phyloP scores from a whole-genome alignment of 2,888 invertebrate genomes.

The Lypha dubia region DNA sequence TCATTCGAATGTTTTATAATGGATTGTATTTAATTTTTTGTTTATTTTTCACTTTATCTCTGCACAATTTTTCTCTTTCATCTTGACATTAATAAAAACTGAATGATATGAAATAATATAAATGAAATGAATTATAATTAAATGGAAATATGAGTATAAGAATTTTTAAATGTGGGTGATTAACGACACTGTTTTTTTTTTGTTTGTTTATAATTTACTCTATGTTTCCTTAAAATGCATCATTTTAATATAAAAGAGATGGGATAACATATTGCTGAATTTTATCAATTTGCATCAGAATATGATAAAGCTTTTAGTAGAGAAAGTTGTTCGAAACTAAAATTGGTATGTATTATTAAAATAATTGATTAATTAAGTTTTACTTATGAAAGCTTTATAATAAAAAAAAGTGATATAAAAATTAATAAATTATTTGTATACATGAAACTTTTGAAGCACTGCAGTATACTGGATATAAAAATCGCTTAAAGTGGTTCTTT shows the following conservation, averaged over 20 bases:
- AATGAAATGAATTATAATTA: conserved; percentile 35
- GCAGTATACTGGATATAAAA: no score
- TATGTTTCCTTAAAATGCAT: not conserved
- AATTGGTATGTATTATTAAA: not conserved
- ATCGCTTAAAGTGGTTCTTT: no score
- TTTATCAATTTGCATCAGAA: conserved; percentile 20
- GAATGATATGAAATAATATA: conserved; percentile 16
- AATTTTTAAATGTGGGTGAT: conserved; percentile 29
- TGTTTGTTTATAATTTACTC: not conserved
- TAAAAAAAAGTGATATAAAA: not conserved
- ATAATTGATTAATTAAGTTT: conserved; percentile 22
- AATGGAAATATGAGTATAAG: conserved; percentile 25
- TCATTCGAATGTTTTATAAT: not conserved
- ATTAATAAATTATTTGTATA: not conserved
- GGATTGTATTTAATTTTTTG: conserved; percentile 1
- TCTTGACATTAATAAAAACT: conserved; percentile 13
- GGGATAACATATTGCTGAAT: conserved; percentile 28
- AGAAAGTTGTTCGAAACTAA: not conserved
- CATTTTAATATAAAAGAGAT: not conserved
- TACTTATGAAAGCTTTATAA: not conserved
- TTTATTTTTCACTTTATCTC: conserved; percentile 20
- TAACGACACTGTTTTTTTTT: conserved; percentile 14
- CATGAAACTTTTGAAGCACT: no score
- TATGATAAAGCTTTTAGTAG: conserved; percentile 3
- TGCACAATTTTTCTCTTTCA: conserved; percentile 4